phyloP scores from a whole-genome alignment of 2,888 invertebrate species.

The Carcina quercana region DNA sequence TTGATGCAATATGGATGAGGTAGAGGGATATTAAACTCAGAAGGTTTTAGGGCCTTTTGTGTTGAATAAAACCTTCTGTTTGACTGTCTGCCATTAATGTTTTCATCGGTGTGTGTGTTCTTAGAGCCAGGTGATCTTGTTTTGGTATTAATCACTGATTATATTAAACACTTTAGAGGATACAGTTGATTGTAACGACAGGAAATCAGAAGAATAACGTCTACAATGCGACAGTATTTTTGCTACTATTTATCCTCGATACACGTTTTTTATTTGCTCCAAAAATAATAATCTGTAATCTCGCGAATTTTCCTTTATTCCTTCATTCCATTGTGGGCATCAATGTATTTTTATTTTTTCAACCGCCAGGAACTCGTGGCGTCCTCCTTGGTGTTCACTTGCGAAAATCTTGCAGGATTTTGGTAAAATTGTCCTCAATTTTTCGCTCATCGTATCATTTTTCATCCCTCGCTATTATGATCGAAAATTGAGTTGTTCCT shows the following conservation, averaged over 20 bases:
- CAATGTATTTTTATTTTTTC: constrained; percentile 23
- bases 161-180: too few species aligned
- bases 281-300: constrained; percentile 31
- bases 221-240: constrained; percentile 12
- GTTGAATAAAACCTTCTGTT: too few species aligned
- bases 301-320: constrained; percentile 21
- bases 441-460: constrained; percentile 15
- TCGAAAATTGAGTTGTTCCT: background rate
- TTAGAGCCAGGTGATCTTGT: too few species aligned
- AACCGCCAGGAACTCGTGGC: constrained; percentile 15
- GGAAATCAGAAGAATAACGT: too few species aligned
- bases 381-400: constrained; percentile 20
- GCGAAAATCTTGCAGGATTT: constrained; percentile 32
- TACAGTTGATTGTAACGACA: too few species aligned
- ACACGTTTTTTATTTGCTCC: constrained; percentile 23
- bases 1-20: constrained; percentile 13
- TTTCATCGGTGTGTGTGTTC: too few species aligned
- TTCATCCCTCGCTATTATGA: background rate
- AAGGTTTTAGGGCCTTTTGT: too few species aligned
- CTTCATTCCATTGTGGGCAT: constrained; percentile 9
- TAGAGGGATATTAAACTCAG: constrained; percentile 4
- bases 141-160: too few species aligned
- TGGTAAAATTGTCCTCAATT: constrained; percentile 30
- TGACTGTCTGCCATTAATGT: too few species aligned
- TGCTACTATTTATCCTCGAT: constrained; percentile 20